phyloP scores from a whole-genome alignment of 2,888 invertebrate genomes.

The Agrochola lychnidis region DNA sequence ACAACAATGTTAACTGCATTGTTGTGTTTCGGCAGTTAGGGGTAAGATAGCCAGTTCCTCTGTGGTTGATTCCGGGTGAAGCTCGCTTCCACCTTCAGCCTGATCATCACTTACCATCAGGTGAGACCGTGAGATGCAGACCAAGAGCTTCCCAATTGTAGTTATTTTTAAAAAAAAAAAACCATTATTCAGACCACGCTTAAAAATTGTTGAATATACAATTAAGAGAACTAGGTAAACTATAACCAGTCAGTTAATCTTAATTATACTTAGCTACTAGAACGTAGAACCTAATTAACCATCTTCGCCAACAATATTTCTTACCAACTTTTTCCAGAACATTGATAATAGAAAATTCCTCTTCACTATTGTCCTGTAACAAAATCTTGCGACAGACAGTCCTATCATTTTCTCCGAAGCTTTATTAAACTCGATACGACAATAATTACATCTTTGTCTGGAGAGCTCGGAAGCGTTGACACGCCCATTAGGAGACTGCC shows the following conservation, averaged over 20 bases:
- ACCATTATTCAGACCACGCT: no score
- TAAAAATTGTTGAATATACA: no score
- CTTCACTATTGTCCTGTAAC: slow-evolving; percentile 1
- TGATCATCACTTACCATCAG: no score
- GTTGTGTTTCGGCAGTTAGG: no score
- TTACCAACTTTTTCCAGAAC: neutral
- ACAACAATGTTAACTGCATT: no score
- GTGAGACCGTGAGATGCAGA: no score
- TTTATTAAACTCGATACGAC: slow-evolving; percentile 57
- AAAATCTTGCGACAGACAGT: slow-evolving; percentile 37
- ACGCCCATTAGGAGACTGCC: slow-evolving; percentile 65
- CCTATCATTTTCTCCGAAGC: slow-evolving; percentile 53
- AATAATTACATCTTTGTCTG: slow-evolving; percentile 68
- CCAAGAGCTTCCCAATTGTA: no score
- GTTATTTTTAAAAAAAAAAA: no score
- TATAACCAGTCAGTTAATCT: neutral
- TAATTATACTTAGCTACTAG: neutral
- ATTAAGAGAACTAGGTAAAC: neutral
- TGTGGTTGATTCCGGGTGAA: no score
- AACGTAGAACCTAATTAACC: neutral
- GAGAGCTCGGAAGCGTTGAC: slow-evolving; percentile 60
- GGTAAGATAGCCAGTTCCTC: no score
- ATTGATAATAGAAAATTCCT: neutral
- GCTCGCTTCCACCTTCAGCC: no score
- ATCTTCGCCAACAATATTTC: neutral